Conservation (phyloP, 2,113 vertebrate species). For the Panthera tigris region DNA sequence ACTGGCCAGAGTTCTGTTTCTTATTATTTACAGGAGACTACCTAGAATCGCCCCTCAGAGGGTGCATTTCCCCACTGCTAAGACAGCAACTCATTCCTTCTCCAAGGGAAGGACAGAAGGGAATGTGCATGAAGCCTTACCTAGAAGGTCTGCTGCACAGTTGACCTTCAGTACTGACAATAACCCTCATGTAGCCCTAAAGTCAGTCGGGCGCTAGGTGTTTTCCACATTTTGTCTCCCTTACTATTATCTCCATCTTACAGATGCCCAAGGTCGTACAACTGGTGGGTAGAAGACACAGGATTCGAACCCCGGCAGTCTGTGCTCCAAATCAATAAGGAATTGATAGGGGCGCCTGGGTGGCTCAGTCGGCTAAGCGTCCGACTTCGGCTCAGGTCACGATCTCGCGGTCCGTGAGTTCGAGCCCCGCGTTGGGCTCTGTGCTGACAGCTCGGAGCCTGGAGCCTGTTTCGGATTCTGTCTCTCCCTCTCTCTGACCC, state of each 20-base stretch:
- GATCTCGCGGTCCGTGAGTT: too few species aligned
- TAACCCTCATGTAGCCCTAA: background rate
- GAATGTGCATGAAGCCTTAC: background rate
- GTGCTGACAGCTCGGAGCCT: too few species aligned
- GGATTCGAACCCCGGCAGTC: background rate
- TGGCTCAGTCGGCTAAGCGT: too few species aligned
- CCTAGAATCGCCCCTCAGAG: background rate
- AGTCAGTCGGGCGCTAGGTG: background rate
- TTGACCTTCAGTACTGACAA: background rate
- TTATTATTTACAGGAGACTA: background rate
- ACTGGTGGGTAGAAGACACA: background rate
- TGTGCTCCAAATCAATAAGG: background rate
- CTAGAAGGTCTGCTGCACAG: rapidly evolving
- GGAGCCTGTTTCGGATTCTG: too few species aligned
- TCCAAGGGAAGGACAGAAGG: background rate
- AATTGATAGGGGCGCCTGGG: too few species aligned
- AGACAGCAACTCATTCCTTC: background rate
- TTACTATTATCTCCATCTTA: background rate
- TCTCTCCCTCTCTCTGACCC: too few species aligned
- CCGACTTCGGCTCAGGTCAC: too few species aligned
- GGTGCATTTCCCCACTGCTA: rapidly evolving
- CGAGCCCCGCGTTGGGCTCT: too few species aligned
- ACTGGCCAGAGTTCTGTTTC: background rate
- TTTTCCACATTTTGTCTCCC: background rate
- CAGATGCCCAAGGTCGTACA: background rate